These are phyloP conservation scores for Spatulosminthurus flaviceps DNA, from an alignment of 2,888 invertebrate species.

Conservation along the genomic window DNA sequence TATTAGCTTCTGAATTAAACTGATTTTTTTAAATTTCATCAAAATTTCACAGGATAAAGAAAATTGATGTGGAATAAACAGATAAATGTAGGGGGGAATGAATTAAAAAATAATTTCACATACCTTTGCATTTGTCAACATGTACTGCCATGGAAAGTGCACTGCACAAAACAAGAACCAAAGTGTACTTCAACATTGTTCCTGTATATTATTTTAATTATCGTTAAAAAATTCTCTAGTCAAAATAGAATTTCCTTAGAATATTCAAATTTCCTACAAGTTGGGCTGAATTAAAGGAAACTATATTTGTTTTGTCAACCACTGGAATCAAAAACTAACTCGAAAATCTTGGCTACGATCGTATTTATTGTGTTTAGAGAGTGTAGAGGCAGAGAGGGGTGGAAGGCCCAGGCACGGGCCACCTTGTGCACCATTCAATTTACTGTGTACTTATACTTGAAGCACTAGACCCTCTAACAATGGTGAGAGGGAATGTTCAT, in stretches of 20 bases:
- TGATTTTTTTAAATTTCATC: too few species aligned
- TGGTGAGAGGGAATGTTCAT: too few species aligned
- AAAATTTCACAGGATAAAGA: too few species aligned
- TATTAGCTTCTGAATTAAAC: too few species aligned
- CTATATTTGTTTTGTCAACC: not conserved
- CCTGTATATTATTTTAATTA: conserved; percentile 22
- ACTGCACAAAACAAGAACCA: conserved; percentile 47
- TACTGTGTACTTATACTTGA: too few species aligned
- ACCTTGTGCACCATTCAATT: not conserved
- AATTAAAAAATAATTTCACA: not conserved
- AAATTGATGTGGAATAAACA: too few species aligned
- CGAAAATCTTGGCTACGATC: conserved; percentile 11
- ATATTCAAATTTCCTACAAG: not conserved
- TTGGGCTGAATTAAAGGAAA: not conserved
- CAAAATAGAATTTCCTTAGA: not conserved
- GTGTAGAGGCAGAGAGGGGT: not conserved
- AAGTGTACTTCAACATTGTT: conserved; percentile 54
- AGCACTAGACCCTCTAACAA: too few species aligned
- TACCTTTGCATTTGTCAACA: conserved; percentile 63
- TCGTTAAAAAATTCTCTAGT: not conserved
- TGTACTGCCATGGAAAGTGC: conserved; percentile 53
- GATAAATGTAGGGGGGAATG: too few species aligned
- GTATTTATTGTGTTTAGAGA: conserved; percentile 32
- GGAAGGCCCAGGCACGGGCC: conserved; percentile 5
- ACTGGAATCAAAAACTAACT: conserved; percentile 19